Evolutionary conservation across 92 coral and sea anemone species (phyloP).

Genomic region (Meandrina meandrites): DNA sequence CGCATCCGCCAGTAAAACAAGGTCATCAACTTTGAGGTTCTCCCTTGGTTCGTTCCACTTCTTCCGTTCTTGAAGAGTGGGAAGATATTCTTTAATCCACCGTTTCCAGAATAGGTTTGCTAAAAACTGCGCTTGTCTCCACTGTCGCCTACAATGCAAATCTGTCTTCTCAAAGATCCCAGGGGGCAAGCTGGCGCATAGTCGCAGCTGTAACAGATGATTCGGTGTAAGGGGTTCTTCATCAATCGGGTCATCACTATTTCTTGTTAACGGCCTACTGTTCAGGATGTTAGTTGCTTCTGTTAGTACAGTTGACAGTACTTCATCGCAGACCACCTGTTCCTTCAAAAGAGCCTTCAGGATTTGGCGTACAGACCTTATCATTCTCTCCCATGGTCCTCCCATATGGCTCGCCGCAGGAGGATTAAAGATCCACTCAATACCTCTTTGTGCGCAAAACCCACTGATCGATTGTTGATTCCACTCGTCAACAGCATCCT

Average conservation of each 20-base stretch:
- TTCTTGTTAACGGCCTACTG: slow-evolving; percentile 49
- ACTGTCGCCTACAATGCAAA: slow-evolving; percentile 40
- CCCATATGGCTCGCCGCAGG: slow-evolving; percentile 61
- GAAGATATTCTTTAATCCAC: slow-evolving; percentile 55
- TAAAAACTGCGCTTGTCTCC: slow-evolving; percentile 77
- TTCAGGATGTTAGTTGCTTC: slow-evolving; percentile 48
- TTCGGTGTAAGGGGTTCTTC: slow-evolving; percentile 51
- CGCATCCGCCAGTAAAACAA: slow-evolving; percentile 51
- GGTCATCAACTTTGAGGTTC: slow-evolving; percentile 48
- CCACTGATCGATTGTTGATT: slow-evolving; percentile 30
- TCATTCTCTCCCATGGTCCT: slow-evolving; percentile 46
- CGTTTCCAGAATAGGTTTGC: slow-evolving; percentile 62
- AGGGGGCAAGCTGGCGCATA: slow-evolving; percentile 42
- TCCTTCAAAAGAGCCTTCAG: slow-evolving; percentile 36
- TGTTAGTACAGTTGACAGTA: slow-evolving; percentile 46
- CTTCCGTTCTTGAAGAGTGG: no score
- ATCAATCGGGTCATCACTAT: slow-evolving; percentile 39
- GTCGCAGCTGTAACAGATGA: slow-evolving; percentile 52
- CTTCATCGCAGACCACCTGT: slow-evolving; percentile 50
- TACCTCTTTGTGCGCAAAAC: slow-evolving; percentile 39
- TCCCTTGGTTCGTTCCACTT: slow-evolving; percentile 52
- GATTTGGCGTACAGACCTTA: slow-evolving; percentile 31
- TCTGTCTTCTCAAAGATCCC: slow-evolving; percentile 37
- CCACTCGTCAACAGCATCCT: slow-evolving; percentile 43
- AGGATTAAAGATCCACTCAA: slow-evolving; percentile 46